Evolutionary conservation across 2,888 invertebrate species (phyloP), one percentile per base, ranked within the genome.

Genomic region (Drosophila pegasa): DNA sequence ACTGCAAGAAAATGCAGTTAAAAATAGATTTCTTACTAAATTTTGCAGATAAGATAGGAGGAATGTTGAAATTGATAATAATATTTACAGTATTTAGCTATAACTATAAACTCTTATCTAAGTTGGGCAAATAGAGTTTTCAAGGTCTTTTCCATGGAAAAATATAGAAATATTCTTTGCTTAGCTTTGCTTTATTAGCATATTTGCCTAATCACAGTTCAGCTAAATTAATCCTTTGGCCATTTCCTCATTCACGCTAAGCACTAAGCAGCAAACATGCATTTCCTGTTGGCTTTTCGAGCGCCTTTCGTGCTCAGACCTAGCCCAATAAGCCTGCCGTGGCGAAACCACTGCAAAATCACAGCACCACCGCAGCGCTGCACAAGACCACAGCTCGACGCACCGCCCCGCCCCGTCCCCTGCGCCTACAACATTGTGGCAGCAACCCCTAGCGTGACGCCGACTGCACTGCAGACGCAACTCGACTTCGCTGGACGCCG

Each of bases 1-100:
- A 81, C 80, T 75, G 59, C 29, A 10, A 73, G 33, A 73, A 68
- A 83, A 20, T 25, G 3, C 12, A 22, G 3, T 22, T 9, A 16
- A 31, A 12, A 38, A 31, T 41, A 14, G 9, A 16, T 18, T 33
- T 10, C 1, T 20, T 6, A n/a, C 10, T 18, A 43, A 2, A 45
- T 14, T 20, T 48, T 43, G 25, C 50, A 40, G 50, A 61, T 69
- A 55, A 69, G 54, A 68, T 27, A 9, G 2, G 16, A 7, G 20
- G 8, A 16, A 35, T 18, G 37, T 27, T 48, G 16, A 5, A 5
- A 14, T 8, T 25, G 52, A 52, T 57, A 52, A 33, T 22, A 0
- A 5, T 33, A 25, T 38, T 33, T 51, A 10, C 2, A 9, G 18
- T 16, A 2, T 2, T 25, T 2, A 31, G 22, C 55, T 27, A 12